phyloP scores from a whole-genome alignment of 92 coral and sea anemone genomes.

The Bergia sp. region DNA sequence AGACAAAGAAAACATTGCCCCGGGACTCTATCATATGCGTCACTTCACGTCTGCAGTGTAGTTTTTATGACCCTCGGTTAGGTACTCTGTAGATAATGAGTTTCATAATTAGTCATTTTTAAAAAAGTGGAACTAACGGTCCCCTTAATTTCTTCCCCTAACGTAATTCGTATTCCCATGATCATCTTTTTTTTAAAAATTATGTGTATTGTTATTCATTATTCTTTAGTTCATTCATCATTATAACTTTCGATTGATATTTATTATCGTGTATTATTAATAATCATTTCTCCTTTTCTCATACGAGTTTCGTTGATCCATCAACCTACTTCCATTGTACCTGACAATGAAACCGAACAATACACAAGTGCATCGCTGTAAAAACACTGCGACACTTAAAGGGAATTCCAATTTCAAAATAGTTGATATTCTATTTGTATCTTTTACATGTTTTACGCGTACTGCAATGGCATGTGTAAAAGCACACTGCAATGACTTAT shows the following conservation, averaged over 20 bases:
- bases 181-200: too few relatives aligned
- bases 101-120: neutral
- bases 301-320: neutral
- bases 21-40: neutral
- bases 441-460: neutral
- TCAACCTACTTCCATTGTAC: too few relatives aligned
- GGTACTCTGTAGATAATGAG: too few relatives aligned
- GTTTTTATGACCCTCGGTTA: neutral
- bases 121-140: too few relatives aligned
- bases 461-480: too few relatives aligned
- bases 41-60: neutral
- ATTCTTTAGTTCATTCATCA: too few relatives aligned
- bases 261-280: neutral
- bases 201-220: neutral
- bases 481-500: neutral
- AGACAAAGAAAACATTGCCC: neutral
- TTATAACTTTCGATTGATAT: neutral
- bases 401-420: neutral
- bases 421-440: too few relatives aligned
- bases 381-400: too few relatives aligned
- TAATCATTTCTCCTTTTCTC: neutral
- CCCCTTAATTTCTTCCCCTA: neutral
- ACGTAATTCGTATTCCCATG: neutral
- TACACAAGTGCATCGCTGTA: neutral
- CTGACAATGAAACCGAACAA: neutral